Base-by-base conservation (phyloP, 2,888 invertebrate species). In the Eurytoma adleriae region DNA sequence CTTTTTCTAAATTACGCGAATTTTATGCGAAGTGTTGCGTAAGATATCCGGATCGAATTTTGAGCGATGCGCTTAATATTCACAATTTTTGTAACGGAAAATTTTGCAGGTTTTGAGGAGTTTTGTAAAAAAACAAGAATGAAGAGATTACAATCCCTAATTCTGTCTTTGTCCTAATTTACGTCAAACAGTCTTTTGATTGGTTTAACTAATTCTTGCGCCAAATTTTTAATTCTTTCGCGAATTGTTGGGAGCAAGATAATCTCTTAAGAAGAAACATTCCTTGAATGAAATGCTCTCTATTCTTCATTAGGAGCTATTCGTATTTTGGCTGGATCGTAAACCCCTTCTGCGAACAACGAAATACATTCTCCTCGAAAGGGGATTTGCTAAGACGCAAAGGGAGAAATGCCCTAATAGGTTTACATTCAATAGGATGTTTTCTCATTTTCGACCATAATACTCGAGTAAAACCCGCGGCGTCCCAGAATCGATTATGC, bases 151-250 rank as follows among this genome's bases (percentile, higher is more conserved):
- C 7, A 3, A 4, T 3, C 40, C 30, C 30, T 30, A 30, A 30
- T 30, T 30, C 30, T 7, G 30, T 0, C 3, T 30, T 40, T 40
- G 10, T 40, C 40, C 40, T 40, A 40, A 10, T 40, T 40, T 40
- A 40, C 40, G 40, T 40, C 40, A 40, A 40, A 40, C 1, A 40
- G 40, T 40, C 10, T 40, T 40, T 18, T 59, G 56, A 75, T 75
- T 66, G 67, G 74, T 54, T 75, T 24, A 67, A 27, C 48, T 27
- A 24, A 67, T 66, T 66, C 56, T 67, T 40, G 67, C 66, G 66
- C 74, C 27, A 24, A n/a, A 59, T 10, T 67, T 67, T 75, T 75
- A 67, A 75, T 67, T 50, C 57, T 67, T 20, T 57, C 59, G 54
- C 30, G 30, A 64, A 73, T 73, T 40, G 30, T 73, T 56, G 27